A percentile compares a stretch with the other conserved stretches of the same genome.
Evolutionary conservation across 2,113 vertebrate species (phyloP).

Genomic region (Apus apus): DNA sequence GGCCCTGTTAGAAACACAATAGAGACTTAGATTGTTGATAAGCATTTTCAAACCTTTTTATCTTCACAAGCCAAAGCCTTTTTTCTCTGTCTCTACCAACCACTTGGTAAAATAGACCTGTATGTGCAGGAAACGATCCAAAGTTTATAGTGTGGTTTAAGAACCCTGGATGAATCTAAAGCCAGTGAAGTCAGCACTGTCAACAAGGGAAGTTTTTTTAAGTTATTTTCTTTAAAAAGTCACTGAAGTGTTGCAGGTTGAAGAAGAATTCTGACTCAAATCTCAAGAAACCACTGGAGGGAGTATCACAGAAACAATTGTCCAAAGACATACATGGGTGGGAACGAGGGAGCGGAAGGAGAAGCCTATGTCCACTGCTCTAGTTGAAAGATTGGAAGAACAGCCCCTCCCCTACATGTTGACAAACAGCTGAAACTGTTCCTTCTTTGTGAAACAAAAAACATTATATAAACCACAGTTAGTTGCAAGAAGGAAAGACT

Average conservation of each 20-base stretch:
- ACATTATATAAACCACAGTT: neutral
- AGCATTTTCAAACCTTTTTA: neutral
- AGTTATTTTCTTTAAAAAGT: neutral
- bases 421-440: neutral
- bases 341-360: neutral
- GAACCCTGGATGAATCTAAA: neutral
- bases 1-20: constrained; percentile 61
- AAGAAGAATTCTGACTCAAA: neutral
- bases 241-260: neutral
- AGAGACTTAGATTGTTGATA: neutral
- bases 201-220: neutral
- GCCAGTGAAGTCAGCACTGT: neutral
- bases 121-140: neutral
- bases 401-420: neutral
- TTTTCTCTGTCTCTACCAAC: neutral
- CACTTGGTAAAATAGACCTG: neutral
- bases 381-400: neutral
- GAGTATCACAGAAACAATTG: neutral
- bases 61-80: neutral
- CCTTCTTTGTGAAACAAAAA: neutral
- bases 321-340: neutral
- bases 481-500: neutral
- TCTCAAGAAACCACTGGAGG: neutral
- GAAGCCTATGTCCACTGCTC: neutral
- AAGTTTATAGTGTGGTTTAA: neutral